These are phyloP conservation scores for Rhizomys pruinosus DNA, from an alignment of 2,113 vertebrate species.

Conservation along the genomic window DNA sequence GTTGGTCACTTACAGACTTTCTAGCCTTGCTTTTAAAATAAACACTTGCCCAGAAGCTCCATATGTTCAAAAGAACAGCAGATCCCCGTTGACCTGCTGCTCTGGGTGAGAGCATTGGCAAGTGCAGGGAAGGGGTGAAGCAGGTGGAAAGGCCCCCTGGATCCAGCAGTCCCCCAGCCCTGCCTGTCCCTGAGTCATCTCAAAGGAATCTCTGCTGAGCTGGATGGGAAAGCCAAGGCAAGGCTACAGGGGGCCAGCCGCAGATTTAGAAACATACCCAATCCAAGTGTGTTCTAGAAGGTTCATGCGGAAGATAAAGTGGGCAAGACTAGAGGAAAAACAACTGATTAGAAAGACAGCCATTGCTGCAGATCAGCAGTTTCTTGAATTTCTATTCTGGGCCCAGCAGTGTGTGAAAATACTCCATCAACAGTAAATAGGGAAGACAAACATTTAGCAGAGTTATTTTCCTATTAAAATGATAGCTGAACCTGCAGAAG, in stretches of 20 bases:
- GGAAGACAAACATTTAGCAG: background rate
- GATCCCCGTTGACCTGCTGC: background rate
- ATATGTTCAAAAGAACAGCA: background rate
- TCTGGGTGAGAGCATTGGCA: background rate
- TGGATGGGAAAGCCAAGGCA: background rate
- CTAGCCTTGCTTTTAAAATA: constrained; percentile 21
- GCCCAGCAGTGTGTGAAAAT: background rate
- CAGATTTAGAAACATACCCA: background rate
- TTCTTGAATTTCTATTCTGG: constrained; percentile 23
- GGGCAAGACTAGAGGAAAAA: background rate
- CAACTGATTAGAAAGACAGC: background rate
- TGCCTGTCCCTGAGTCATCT: background rate
- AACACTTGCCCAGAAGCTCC: background rate
- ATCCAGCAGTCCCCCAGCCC: background rate
- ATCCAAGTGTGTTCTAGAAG: background rate
- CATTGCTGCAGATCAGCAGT: background rate
- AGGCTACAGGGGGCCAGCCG: background rate
- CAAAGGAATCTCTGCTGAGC: constrained; percentile 2
- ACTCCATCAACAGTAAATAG: background rate
- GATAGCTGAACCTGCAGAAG: background rate
- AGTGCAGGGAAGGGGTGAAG: background rate
- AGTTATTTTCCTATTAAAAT: background rate
- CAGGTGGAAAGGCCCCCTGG: background rate
- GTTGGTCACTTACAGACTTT: constrained; percentile 21
- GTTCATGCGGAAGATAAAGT: background rate